phyloP scores from a whole-genome alignment of 2,113 vertebrate genomes.

The Pangasianodon hypophthalmus region DNA sequence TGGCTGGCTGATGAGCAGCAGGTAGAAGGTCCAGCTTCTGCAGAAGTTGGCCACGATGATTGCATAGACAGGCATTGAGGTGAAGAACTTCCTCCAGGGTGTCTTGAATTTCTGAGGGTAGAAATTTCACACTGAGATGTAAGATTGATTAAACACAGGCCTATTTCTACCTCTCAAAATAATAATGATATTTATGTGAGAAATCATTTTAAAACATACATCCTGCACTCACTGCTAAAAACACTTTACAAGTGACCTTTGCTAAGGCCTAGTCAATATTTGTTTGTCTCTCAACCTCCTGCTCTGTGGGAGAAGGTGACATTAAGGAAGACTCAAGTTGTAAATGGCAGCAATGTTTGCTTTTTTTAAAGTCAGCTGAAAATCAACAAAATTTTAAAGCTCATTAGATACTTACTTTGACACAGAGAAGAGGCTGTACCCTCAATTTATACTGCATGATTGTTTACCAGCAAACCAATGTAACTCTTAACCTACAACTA shows the following conservation, averaged over 20 bases:
- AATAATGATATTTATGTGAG: not conserved
- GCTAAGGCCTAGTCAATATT: conserved; percentile 16
- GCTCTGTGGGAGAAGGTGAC: not conserved
- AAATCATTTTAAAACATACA: not conserved
- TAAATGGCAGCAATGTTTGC: not conserved
- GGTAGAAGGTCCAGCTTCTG: conserved; percentile 98
- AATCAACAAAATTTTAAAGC: not conserved
- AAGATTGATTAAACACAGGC: not conserved
- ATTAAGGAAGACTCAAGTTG: conserved; percentile 13
- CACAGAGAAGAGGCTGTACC: too few relatives aligned
- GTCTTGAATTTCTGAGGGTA: conserved; percentile 94
- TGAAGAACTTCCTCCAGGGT: conserved; percentile 98
- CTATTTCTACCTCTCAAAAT: not conserved
- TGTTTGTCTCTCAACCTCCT: conserved; percentile 1
- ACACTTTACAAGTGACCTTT: not conserved
- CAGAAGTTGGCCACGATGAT: conserved; percentile 99
- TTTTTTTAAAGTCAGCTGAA: not conserved
- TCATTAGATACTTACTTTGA: not conserved
- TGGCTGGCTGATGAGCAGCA: conserved; percentile 97
- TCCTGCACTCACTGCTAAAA: conserved; percentile 2
- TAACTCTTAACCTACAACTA: not conserved
- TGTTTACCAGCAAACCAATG: not conserved
- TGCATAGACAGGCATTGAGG: conserved; percentile 99
- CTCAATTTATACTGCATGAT: not conserved
- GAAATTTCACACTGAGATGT: not conserved